Evolutionary conservation across 1,140 invertebrate species (phyloP).

Genomic region (Anastrepha obliqua): DNA sequence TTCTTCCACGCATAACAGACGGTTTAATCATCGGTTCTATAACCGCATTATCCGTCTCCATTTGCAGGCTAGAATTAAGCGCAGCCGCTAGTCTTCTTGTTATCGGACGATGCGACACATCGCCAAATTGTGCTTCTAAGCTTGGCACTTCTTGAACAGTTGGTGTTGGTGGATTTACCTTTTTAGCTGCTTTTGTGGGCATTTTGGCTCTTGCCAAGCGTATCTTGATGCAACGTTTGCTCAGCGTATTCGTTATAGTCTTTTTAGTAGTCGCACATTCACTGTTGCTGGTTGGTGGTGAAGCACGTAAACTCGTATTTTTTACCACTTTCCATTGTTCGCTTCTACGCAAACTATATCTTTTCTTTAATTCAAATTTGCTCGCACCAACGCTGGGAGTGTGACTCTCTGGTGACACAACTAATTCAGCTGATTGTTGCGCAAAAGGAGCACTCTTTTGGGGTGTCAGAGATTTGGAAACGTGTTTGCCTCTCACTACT

Average conservation of each 20-base stretch:
- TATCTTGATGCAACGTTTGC: slow-evolving; percentile 21
- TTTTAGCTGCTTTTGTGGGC: neutral
- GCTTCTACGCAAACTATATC: neutral
- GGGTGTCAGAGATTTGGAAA: neutral
- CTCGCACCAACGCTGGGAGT: neutral
- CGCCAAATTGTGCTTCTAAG: neutral
- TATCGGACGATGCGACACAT: slow-evolving; percentile 17
- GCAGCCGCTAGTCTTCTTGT: slow-evolving; percentile 9
- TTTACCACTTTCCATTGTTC: slow-evolving; percentile 32
- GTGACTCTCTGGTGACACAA: neutral
- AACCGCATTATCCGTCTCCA: slow-evolving; percentile 12
- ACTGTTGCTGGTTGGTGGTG: neutral
- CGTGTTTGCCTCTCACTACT: neutral
- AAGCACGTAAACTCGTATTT: neutral
- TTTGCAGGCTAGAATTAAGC: slow-evolving; percentile 22
- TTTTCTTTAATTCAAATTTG: neutral
- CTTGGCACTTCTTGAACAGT: neutral
- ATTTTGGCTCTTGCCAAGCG: slow-evolving; percentile 14
- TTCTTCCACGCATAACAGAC: neutral
- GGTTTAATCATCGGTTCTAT: slow-evolving; percentile 5
- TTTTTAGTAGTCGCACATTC: neutral
- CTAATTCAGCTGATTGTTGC: neutral
- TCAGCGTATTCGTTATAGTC: neutral
- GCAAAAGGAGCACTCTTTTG: neutral
- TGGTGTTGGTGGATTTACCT: neutral